Conservation (phyloP, 2,113 vertebrate species). For the Isurus oxyrinchus region DNA sequence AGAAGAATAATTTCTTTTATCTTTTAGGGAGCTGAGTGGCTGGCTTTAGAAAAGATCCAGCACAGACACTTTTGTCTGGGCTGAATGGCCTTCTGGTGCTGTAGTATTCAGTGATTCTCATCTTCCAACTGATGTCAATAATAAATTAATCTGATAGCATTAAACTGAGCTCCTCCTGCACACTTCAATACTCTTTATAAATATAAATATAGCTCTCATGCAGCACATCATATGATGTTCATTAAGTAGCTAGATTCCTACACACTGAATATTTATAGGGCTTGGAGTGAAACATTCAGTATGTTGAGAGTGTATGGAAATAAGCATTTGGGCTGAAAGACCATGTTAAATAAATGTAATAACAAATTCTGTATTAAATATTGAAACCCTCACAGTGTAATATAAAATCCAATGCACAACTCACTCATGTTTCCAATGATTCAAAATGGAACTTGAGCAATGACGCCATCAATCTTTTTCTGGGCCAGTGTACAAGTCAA, state of each 20-base stretch:
- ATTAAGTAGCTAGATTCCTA: neutral
- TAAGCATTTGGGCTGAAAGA: neutral
- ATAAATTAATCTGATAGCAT: neutral
- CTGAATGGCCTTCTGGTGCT: neutral
- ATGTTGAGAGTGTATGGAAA: neutral
- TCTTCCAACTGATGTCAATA: neutral
- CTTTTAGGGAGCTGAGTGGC: neutral
- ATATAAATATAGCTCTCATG: neutral
- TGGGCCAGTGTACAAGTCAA: neutral
- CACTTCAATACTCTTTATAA: neutral
- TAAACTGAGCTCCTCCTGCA: neutral
- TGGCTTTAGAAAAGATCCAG: neutral
- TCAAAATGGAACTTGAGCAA: neutral
- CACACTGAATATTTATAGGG: neutral
- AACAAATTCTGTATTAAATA: neutral
- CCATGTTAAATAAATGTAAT: neutral
- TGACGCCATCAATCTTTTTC: neutral
- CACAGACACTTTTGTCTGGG: neutral
- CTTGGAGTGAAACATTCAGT: neutral
- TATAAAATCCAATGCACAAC: neutral
- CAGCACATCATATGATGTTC: neutral
- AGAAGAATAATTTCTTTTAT: neutral
- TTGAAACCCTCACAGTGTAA: too few relatives aligned
- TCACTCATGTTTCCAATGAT: neutral
- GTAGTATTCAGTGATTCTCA: neutral